Conservation (phyloP, 92 coral and sea anemone genomes). For the Phenganax marumi region DNA sequence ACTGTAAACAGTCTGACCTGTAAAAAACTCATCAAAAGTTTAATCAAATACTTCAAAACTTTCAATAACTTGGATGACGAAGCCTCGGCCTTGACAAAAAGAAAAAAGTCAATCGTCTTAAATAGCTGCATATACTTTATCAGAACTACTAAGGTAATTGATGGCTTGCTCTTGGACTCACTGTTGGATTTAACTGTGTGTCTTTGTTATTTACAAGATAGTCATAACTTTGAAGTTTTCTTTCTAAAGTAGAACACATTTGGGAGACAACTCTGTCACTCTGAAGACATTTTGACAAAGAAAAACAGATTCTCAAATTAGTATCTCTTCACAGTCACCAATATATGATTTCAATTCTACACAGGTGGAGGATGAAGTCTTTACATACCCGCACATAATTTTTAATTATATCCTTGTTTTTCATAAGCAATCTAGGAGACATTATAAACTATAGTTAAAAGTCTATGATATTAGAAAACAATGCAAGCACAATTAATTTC, state of each 20-base stretch:
- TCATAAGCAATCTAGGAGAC: slow-evolving; percentile 68
- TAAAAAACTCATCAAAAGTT: slow-evolving; percentile 76
- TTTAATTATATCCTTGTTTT: slow-evolving; percentile 75
- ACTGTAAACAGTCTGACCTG: slow-evolving; percentile 54
- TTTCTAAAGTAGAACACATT: slow-evolving; percentile 14
- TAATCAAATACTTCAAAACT: slow-evolving; percentile 78
- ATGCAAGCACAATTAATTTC: not conserved
- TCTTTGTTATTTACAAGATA: slow-evolving; percentile 10
- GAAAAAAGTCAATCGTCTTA: not conserved
- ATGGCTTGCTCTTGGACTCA: not conserved
- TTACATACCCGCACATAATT: slow-evolving; percentile 72
- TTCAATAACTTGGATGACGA: slow-evolving; percentile 60
- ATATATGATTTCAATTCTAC: not conserved
- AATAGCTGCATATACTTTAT: not conserved
- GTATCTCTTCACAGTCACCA: not conserved
- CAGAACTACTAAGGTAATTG: not conserved
- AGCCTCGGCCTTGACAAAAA: not conserved
- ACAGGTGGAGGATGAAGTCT: not conserved
- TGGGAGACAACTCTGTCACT: slow-evolving; percentile 26
- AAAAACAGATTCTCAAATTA: not conserved
- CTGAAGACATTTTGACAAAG: slow-evolving; percentile 1
- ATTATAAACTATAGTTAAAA: not conserved
- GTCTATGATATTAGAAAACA: not conserved
- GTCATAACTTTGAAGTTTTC: slow-evolving; percentile 18
- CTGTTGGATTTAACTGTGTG: not conserved